phyloP scores from a whole-genome alignment of 2,113 vertebrate genomes.

The Tenrec ecaudatus region DNA sequence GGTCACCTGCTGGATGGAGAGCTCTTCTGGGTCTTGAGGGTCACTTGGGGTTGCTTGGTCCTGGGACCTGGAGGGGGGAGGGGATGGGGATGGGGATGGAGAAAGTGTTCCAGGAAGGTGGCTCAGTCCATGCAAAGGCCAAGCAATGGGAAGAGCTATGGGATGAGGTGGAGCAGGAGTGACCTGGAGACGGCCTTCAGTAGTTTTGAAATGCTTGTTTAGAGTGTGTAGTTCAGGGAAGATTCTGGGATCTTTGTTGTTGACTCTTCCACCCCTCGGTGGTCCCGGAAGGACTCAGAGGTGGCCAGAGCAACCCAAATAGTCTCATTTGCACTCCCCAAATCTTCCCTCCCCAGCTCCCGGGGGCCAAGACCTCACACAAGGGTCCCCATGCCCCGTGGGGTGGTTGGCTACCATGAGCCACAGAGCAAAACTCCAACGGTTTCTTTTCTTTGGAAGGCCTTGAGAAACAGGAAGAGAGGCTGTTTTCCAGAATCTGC shows the following conservation, averaged over 20 bases:
- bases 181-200: background rate
- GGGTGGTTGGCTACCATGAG: constrained; percentile 49
- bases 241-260: background rate
- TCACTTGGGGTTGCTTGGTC: too few species aligned
- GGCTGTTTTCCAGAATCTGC: constrained; percentile 76
- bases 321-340: background rate
- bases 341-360: background rate
- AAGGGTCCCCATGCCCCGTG: background rate
- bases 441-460: constrained; percentile 83
- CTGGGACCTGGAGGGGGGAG: too few species aligned
- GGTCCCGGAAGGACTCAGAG: constrained; percentile 47
- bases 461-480: constrained; percentile 80
- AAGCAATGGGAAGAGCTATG: background rate
- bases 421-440: constrained; percentile 67
- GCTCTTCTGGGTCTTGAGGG: background rate
- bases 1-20: fast-evolving
- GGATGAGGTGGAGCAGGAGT: background rate
- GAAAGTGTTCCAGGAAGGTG: background rate
- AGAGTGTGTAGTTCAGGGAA: background rate
- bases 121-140: background rate
- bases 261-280: background rate
- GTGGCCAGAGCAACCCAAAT: constrained; percentile 42
- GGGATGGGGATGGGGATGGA: background rate
- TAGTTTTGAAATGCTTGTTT: background rate
- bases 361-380: constrained; percentile 57